phyloP scores from a whole-genome alignment of 2,797 vertebrate genomes.

The Pangasius macronema region DNA sequence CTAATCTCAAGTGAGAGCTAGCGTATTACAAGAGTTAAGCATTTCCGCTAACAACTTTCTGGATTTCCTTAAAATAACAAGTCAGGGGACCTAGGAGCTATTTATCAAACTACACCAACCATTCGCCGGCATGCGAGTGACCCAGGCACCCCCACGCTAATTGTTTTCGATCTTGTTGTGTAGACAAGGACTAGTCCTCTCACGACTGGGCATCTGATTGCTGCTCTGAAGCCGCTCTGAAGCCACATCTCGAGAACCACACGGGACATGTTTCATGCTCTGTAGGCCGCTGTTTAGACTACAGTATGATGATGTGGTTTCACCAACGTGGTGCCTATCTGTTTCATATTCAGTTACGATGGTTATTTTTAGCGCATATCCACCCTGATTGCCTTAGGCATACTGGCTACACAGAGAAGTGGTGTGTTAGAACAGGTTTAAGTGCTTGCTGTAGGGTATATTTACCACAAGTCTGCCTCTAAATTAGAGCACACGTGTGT shows the following conservation, averaged over 20 bases:
- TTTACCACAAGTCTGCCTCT: slow-evolving; percentile 25
- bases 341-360: not conserved
- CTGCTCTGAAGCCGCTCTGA: slow-evolving; percentile 24
- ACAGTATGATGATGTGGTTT: not conserved
- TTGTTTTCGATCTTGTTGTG: no score
- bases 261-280: slow-evolving; percentile 5
- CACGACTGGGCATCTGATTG: no score
- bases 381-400: not conserved
- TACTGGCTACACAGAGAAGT: not conserved
- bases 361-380: not conserved
- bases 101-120: slow-evolving; percentile 39
- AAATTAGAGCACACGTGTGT: not conserved
- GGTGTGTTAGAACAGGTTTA: slow-evolving; percentile 18
- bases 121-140: not conserved
- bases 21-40: slow-evolving; percentile 28
- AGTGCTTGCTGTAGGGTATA: slow-evolving; percentile 15
- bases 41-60: slow-evolving; percentile 20
- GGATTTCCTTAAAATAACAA: slow-evolving; percentile 39
- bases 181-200: no score
- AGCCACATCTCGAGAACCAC: slow-evolving; percentile 3
- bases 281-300: not conserved
- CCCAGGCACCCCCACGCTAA: no score
- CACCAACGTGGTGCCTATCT: not conserved
- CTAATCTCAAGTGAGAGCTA: slow-evolving; percentile 26
- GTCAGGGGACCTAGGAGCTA: slow-evolving; percentile 14